Conservation (phyloP, 2,797 vertebrate genomes). For the Taeniopygia guttata region DNA sequence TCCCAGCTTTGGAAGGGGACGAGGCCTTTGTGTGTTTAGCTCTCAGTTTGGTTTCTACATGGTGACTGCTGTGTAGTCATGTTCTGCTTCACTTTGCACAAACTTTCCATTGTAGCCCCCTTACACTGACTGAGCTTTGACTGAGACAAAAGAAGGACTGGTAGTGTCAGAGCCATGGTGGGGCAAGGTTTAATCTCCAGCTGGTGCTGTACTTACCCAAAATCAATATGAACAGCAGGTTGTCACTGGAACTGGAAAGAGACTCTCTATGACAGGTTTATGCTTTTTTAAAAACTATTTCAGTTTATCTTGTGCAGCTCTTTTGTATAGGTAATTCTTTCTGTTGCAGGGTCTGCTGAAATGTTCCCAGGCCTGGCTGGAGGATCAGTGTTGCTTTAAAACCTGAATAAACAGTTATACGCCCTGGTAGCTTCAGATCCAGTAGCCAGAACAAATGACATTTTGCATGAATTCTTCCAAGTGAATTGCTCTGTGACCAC, state of each 20-base stretch:
- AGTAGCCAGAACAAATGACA: conserved; percentile 37
- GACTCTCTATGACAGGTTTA: neutral
- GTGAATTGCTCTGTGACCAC: neutral
- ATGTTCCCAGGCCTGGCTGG: conserved; percentile 1
- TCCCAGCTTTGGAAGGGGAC: neutral
- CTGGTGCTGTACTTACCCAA: neutral
- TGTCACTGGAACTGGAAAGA: neutral
- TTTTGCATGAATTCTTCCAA: conserved; percentile 34
- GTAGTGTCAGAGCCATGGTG: neutral
- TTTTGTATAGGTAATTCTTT: neutral
- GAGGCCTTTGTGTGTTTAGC: neutral
- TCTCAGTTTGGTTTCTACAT: neutral
- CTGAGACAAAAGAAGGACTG: neutral
- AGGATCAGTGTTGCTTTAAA: conserved; percentile 12
- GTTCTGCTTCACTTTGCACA: neutral
- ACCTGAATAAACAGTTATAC: neutral
- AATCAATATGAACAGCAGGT: neutral
- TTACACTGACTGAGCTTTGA: neutral
- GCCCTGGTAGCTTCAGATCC: neutral
- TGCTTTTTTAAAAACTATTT: neutral
- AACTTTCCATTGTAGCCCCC: neutral
- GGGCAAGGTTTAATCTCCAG: neutral
- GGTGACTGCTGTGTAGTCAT: neutral
- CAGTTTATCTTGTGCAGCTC: neutral
- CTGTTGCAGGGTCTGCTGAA: neutral